Evolutionary conservation across 2,797 vertebrate genomes (phyloP), one percentile per base, ranked within the genome.

Genomic region (Sebastes hopkinsi): DNA sequence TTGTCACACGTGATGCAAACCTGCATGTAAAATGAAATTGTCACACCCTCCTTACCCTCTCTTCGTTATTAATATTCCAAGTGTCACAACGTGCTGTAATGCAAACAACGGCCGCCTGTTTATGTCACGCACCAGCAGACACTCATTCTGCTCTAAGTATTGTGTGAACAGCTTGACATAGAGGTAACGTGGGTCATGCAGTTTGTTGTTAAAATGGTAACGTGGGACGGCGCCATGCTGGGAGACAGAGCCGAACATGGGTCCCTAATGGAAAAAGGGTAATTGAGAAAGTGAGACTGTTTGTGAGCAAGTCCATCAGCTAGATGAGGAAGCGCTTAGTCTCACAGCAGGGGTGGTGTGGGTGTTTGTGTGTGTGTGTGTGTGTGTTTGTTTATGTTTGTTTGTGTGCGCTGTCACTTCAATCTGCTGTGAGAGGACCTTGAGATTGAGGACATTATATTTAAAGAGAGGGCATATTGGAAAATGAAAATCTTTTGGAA

Each of bases 261-360:
- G n/a, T 29, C 74, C 61, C 66, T 81, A 77, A 85, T 87, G 76
- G 87, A 73, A 75, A 72, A 67, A 29, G 38, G 76, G 72, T 75
- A 76, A 90, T 67, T 75, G 80, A 85, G 80, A 84, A 70, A 84
- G 79, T 65, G 67, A 66, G 46, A 20, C 9, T 38, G 29, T 67
- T 61, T 50, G 72, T 50, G 66, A 73, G 79, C 16, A 16, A 67
- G 75, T 79, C 76, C 68, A 79, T 76, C 67, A 75, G 71, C 14
- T 46, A 54, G 77, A 74, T 36, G 75, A 79, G 25, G 62, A 78
- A 55, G 69, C 76, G 32, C 70, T 86, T 75, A 70, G 67, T 20
- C 61, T 84, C 86, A 27, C 86, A 84, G 88, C 11, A 23, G 79
- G 89, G 52, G 54, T 10, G 23, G 36, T 27, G 66, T 52, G 58